Evolutionary conservation across 2,888 invertebrate species (phyloP), one percentile per base, ranked within the genome.

Genomic region (Allolobophora icterica): DNA sequence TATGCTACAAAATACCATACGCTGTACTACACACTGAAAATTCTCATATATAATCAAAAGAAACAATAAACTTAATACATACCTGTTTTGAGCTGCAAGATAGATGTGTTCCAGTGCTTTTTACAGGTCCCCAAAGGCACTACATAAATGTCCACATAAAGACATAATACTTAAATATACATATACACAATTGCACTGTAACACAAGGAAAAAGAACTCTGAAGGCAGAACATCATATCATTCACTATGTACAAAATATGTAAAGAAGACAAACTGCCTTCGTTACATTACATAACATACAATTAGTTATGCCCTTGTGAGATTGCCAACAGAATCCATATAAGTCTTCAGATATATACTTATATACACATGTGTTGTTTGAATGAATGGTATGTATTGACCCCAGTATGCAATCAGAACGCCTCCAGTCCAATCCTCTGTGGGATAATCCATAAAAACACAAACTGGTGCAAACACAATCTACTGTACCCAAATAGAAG

Each of bases 1-100:
- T 91, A 96, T 96, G 89, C 95, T 96, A 92, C 93, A 95, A 92
- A 94, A 93, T 58, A 33, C 91, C 91, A 92, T 89, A 91, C 17
- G 17, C 19, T 21, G 71, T 35, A 84, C 84, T 71, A 40, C 38
- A 52, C 52, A 24, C 24, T 52, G 24, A 52, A 52, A 71, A 21
- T 52, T 24, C 3, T 11, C 3, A 30, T n/a, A 71, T 71, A n/a
- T n/a, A 71, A 30, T 45, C 11, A n/a, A 71, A 30, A 71, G 52
- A 19, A 52, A 52, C 24, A 52, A 24, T 52, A 52, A 15, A 24
- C 24, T 24, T 52, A 24, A 52, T 52, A 21, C 19, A 52, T 15
- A 19, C 52, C 4, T 71, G 30, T 71, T 52, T 24, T 52, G 21
- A n/a, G 30, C 71, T 52, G 52, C 2, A 52, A 42, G 17, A 52